phyloP scores from a whole-genome alignment of 2,113 vertebrate species.

The Fulmarus glacialis region DNA sequence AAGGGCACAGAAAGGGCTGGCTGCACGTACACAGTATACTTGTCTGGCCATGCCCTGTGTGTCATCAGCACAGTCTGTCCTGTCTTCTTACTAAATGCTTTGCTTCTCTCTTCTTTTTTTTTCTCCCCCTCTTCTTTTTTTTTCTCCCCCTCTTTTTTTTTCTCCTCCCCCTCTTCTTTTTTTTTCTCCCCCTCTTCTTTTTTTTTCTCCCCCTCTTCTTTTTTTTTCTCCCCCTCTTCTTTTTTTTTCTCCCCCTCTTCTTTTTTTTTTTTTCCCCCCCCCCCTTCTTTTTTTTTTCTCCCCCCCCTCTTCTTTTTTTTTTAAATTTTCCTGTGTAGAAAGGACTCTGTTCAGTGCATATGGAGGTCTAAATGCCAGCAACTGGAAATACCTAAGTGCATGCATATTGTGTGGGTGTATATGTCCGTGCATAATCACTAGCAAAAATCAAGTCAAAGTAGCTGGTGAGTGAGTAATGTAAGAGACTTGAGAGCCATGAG shows the following conservation, averaged over 20 bases:
- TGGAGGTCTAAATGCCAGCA: not conserved
- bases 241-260: too few species aligned
- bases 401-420: not conserved
- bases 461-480: not conserved
- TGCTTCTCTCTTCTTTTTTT: too few species aligned
- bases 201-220: not conserved
- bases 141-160: too few species aligned
- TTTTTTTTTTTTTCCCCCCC: too few species aligned
- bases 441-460: not conserved
- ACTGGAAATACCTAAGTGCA: not conserved
- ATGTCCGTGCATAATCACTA: rapidly evolving
- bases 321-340: not conserved
- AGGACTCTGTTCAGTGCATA: not conserved
- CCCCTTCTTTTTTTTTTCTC: too few species aligned
- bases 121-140: too few species aligned
- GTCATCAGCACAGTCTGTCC: not conserved
- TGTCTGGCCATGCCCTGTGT: not conserved
- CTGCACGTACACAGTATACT: rapidly evolving
- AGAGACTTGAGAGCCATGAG: not conserved
- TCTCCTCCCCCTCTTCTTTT: too few species aligned
- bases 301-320: too few species aligned
- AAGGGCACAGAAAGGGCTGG: not conserved
- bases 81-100: not conserved
- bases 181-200: too few species aligned
- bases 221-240: too few species aligned